Evolutionary conservation across 2,888 invertebrate species (phyloP), one percentile per base, ranked within the genome.

Genomic region (Tachina grossa): DNA sequence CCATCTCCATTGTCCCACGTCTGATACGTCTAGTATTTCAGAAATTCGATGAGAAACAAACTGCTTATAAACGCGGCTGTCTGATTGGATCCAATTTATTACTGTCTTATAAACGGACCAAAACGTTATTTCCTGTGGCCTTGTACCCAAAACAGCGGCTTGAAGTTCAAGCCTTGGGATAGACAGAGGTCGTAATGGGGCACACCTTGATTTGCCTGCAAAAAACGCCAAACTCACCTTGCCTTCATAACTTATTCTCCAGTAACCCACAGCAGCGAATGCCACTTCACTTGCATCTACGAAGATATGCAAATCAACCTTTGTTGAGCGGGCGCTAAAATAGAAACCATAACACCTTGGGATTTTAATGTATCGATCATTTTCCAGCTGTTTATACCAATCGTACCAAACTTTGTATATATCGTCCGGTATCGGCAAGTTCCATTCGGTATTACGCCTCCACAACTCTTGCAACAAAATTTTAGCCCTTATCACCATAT

Each of bases 231-330:
- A 11, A 6, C 13, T n/a, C 9, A 68, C 68, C 0, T 51, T 16
- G 8, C 16, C 51, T 9, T n/a, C 51, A 13, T 16, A 41, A 39
- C 39, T 1, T 2, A 69, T 69, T 55, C 69, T 53, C 69, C 69
- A 69, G 39, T 69, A 69, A 19, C 53, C 19, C n/a, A 57, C 55
- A 4, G 71, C 71, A 10, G 55, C 19, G 11, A 57, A 71, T 0
- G 71, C 71, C 19, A 71, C 45, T 6, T 71, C 71, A 4, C 57
- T 71, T 5, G 71, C 71, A n/a, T 71, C 71, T 2, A 71, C 71
- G 43, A 71, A 45, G 5, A 71, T 14, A n/a, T 71, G 57, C 1
- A 71, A 13, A 14, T 71, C 71, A 31, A 71, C 39, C 10, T 4
- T 14, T 16, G 51, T 11, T 9, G 51, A 1, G n/a, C 39, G 10